phyloP scores from a whole-genome alignment of 2,797 vertebrate species.

The Lacerta bilineata region DNA sequence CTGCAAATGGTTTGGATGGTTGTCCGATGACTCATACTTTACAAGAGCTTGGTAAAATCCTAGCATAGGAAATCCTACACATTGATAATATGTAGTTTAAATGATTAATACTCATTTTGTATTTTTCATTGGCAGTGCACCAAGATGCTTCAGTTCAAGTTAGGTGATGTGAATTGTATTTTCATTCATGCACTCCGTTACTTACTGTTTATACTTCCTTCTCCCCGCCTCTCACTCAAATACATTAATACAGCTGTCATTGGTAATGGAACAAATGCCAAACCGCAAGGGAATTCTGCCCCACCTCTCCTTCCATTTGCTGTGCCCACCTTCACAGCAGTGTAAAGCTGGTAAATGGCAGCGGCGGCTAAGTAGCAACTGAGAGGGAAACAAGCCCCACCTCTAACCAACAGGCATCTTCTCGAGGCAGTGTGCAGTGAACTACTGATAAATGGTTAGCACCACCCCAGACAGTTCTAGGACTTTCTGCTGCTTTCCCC shows the following conservation, averaged over 20 bases:
- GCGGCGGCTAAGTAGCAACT: neutral
- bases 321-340: neutral
- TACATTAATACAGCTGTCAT: conserved; percentile 28
- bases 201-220: neutral
- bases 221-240: neutral
- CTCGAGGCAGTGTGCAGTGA: neutral
- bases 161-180: conserved; percentile 21
- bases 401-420: neutral
- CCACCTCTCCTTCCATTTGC: neutral
- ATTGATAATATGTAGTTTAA: conserved; percentile 55
- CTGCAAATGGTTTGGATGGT: conserved; percentile 1
- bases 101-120: conserved; percentile 53
- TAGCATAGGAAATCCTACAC: conserved; percentile 49
- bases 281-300: neutral
- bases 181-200: conserved; percentile 48
- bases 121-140: conserved; percentile 26
- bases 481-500: neutral
- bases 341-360: neutral
- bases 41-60: conserved; percentile 60
- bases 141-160: conserved; percentile 47
- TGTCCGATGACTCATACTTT: conserved; percentile 18
- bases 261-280: neutral
- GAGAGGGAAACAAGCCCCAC: neutral
- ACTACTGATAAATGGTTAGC: neutral
- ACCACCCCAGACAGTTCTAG: neutral